These are phyloP conservation scores for Cynaeus angustus DNA, from an alignment of 2,888 invertebrate species.

Conservation along the genomic window DNA sequence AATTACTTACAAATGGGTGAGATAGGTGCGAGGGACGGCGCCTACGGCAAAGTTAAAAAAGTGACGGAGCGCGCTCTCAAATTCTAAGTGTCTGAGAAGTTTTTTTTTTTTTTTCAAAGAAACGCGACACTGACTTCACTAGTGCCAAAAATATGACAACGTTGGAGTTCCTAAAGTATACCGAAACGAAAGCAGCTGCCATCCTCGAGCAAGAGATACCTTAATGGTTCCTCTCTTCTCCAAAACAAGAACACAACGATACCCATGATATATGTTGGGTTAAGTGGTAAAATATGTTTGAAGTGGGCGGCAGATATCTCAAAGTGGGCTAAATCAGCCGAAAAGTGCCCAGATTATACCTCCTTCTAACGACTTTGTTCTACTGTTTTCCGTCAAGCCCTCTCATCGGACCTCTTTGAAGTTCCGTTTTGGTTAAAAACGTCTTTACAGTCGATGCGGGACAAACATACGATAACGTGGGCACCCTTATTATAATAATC, in stretches of 20 bases:
- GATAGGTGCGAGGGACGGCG: neutral
- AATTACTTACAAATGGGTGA: conserved; percentile 18
- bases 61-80: no score
- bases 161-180: neutral
- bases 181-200: neutral
- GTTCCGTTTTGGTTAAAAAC: conserved; percentile 8
- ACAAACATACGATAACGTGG: conserved; percentile 23
- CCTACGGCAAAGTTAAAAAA: neutral
- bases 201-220: neutral
- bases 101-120: no score
- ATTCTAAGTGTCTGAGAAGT: no score
- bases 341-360: conserved; percentile 57
- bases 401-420: conserved; percentile 28
- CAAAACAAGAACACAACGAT: conserved; percentile 8
- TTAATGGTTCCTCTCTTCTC: neutral
- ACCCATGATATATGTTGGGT: conserved; percentile 57
- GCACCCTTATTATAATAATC: conserved; percentile 43
- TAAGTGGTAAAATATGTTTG: conserved; percentile 64
- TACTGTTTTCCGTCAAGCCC: conserved; percentile 35
- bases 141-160: neutral
- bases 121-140: no score
- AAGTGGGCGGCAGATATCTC: conserved; percentile 60
- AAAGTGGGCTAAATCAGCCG: conserved; percentile 60
- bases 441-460: conserved; percentile 26
- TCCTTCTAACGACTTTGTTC: conserved; percentile 18